Evolutionary conservation across 2,888 invertebrate species (phyloP), one percentile per base, ranked within the genome.

Genomic region (Amitus sp.): DNA sequence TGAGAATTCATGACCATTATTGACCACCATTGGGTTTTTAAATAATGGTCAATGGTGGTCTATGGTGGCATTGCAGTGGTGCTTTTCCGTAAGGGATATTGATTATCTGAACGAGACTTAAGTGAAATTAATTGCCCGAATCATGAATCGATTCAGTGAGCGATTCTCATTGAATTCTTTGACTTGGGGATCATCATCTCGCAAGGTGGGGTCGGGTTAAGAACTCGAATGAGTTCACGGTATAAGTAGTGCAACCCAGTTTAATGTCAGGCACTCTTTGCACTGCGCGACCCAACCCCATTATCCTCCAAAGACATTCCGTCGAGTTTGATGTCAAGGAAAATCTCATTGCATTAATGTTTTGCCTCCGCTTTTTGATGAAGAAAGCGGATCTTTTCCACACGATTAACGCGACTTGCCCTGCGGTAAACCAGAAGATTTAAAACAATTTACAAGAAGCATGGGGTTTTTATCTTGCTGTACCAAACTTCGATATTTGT

Each of bases 181-280:
- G 53, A 56, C 57, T 66, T 59, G 15, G 39, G 60, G 49, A 50
- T 47, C 53, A 62, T 65, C 68, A 62, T 68, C 65, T 60, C 43
- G 58, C 54, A 34, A 28, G 42, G 34, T 33, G 60, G 34, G 27
- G 43, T 40, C 27, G 48, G 43, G n/a, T 23, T 18, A 49, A 18
- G 48, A 49, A 34, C 46, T 45, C 28, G 49, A 62, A 61, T 50
- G 53, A 64, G 50, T 39, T 52, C 54, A 50, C 43, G 13, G 34
- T 33, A 46, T 65, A 71, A 76, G 78, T 78, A 76, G 78, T 72
- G 71, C 71, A 74, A 72, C 69, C 70, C 73, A 72, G 72, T 74
- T 76, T 73, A 65, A 55, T 51, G 74, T 73, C 77, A 71, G 77
- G 62, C 78, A 61, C 49, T 57, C 62, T 47, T 59, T 48, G 37